Evolutionary conservation across 35 echinoderm and acorn worm genomes (phyloP).

Genomic region (Strongylocentrotus purpuratus): DNA sequence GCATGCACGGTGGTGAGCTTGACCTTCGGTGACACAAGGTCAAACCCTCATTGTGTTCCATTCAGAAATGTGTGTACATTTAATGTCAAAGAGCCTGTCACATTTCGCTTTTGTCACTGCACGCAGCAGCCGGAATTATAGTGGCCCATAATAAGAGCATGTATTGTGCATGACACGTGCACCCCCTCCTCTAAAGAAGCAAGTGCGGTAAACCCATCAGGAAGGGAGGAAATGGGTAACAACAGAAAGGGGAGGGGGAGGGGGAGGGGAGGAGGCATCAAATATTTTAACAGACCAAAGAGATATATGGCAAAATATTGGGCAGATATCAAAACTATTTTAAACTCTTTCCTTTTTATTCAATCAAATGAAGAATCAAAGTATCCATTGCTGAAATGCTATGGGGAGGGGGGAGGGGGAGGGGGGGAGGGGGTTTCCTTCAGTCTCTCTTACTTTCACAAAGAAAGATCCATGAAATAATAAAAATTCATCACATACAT

Average conservation of each 20-base stretch:
- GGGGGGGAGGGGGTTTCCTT: too few relatives aligned
- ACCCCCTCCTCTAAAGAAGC: neutral
- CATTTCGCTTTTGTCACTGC: neutral
- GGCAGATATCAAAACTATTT: too few relatives aligned
- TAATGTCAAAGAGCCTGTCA: slow-evolving; percentile 11
- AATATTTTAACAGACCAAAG: neutral
- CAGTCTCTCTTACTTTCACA: too few relatives aligned
- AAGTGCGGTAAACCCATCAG: neutral
- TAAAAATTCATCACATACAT: too few relatives aligned
- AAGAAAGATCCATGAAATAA: too few relatives aligned
- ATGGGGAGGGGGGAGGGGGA: too few relatives aligned
- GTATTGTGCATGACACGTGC: neutral
- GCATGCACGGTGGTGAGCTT: neutral
- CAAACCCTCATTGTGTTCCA: neutral
- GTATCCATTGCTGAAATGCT: too few relatives aligned
- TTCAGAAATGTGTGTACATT: slow-evolving; percentile 18
- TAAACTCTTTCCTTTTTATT: too few relatives aligned
- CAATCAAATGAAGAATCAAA: too few relatives aligned
- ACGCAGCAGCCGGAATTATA: neutral
- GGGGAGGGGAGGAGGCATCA: neutral
- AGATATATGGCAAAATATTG: neutral
- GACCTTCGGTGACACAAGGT: neutral
- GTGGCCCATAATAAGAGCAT: neutral
- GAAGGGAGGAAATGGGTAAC: neutral
- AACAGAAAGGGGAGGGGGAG: neutral